phyloP scores from a whole-genome alignment of 2,797 vertebrate genomes.

The Naso thynnoides region DNA sequence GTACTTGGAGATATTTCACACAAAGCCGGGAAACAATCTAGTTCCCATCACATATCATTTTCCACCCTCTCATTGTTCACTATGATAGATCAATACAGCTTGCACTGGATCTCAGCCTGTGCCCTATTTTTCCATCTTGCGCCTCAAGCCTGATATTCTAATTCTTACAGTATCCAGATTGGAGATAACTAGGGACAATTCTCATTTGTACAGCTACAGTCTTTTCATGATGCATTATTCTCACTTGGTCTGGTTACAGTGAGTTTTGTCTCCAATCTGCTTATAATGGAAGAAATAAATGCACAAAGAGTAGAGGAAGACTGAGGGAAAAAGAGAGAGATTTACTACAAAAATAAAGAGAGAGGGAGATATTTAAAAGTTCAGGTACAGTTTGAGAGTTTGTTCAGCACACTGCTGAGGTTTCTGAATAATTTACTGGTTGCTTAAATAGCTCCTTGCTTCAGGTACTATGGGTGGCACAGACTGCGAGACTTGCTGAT shows the following conservation, averaged over 20 bases:
- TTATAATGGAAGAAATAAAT: slow-evolving; percentile 7
- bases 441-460: slow-evolving; percentile 71
- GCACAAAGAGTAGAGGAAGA: not conserved
- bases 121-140: slow-evolving; percentile 65
- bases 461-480: slow-evolving; percentile 64
- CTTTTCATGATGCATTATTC: slow-evolving; percentile 34
- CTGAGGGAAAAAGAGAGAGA: not conserved
- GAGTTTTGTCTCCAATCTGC: slow-evolving; percentile 14
- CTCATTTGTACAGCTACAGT: slow-evolving; percentile 32
- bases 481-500: slow-evolving; percentile 48
- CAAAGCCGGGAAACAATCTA: slow-evolving; percentile 39
- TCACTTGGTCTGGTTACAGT: slow-evolving; percentile 22
- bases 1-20: slow-evolving; percentile 33
- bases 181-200: slow-evolving; percentile 46
- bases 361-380: slow-evolving; percentile 52
- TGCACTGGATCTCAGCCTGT: slow-evolving; percentile 45
- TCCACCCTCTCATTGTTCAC: slow-evolving; percentile 41
- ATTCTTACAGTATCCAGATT: slow-evolving; percentile 40
- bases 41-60: slow-evolving; percentile 43
- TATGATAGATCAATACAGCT: slow-evolving; percentile 62
- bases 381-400: slow-evolving; percentile 64
- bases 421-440: slow-evolving; percentile 74
- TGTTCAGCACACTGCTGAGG: slow-evolving; percentile 61
- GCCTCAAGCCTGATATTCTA: slow-evolving; percentile 59
- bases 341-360: slow-evolving; percentile 16